A percentile compares a stretch with the other conserved stretches of the same genome.
phyloP scores from a whole-genome alignment of 2,888 invertebrate genomes.

The Parnassius orleans region DNA sequence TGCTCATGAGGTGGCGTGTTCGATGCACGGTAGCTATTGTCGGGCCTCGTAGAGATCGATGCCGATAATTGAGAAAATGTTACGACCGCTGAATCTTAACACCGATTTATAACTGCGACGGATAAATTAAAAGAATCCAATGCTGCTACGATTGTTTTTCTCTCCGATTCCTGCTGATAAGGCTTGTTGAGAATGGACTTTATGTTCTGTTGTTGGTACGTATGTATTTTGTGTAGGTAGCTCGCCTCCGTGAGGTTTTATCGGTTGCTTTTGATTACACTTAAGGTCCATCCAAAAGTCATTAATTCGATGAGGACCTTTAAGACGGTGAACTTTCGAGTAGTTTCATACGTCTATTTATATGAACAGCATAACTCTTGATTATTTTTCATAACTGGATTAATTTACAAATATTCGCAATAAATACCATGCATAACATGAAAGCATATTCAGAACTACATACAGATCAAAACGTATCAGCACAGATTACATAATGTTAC shows the following conservation, averaged over 20 bases:
- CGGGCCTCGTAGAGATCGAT: slow-evolving; percentile 64
- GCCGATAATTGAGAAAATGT: slow-evolving; percentile 72
- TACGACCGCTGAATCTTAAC: slow-evolving; percentile 74
- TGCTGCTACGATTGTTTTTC: slow-evolving; percentile 62
- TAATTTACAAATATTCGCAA: too few species aligned
- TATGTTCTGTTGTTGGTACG: slow-evolving; percentile 57
- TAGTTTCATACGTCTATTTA: too few species aligned
- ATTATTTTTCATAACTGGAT: too few species aligned
- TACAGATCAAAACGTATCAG: too few species aligned
- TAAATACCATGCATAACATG: too few species aligned
- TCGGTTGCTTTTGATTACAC: slow-evolving; percentile 55
- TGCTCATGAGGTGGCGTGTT: slow-evolving; percentile 23
- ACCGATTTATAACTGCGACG: slow-evolving; percentile 74
- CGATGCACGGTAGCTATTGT: slow-evolving; percentile 65
- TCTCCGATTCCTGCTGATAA: slow-evolving; percentile 65
- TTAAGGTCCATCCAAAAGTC: slow-evolving; percentile 26
- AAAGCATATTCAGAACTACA: too few species aligned
- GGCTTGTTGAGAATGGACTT: slow-evolving; percentile 60
- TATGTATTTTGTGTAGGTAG: slow-evolving; percentile 62
- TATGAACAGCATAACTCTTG: too few species aligned
- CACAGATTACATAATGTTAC: too few species aligned
- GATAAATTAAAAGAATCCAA: slow-evolving; percentile 76
- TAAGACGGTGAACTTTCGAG: too few species aligned
- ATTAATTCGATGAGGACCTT: slow-evolving; percentile 1
- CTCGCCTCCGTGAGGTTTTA: slow-evolving; percentile 45